phyloP scores from a whole-genome alignment of 2,113 vertebrate species.

The Collichthys lucidus region DNA sequence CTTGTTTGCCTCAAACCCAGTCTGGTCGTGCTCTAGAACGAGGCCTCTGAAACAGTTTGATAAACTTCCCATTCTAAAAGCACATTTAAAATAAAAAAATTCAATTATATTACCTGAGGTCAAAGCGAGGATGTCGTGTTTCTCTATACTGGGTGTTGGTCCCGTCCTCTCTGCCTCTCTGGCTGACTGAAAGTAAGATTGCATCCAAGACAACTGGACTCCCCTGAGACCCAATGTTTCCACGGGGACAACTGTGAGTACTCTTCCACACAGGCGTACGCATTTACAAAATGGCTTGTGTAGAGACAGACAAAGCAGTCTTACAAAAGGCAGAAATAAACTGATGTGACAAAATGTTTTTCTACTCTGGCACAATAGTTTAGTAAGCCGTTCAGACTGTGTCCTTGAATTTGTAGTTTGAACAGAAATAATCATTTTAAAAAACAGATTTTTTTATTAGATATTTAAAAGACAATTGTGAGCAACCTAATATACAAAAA shows the following conservation, averaged over 20 bases:
- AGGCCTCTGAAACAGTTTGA: not conserved
- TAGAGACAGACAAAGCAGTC: not conserved
- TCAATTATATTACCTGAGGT: conserved; percentile 58
- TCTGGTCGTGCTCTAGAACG: not conserved
- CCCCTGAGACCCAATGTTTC: conserved; percentile 59
- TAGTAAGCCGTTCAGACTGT: not conserved
- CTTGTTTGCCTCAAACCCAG: not conserved
- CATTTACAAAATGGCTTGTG: not conserved
- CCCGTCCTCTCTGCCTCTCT: conserved; percentile 54
- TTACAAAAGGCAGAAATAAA: not conserved
- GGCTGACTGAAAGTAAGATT: conserved; percentile 53
- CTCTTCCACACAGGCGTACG: conserved; percentile 5
- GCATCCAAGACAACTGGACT: conserved; percentile 82
- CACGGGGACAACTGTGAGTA: conserved; percentile 48
- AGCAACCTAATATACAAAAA: not conserved
- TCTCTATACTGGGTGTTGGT: conserved; percentile 55
- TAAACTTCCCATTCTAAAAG: not conserved
- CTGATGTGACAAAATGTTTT: not conserved
- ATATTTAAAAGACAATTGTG: not conserved
- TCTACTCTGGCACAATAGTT: not conserved
- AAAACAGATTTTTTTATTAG: not conserved
- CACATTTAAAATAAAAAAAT: not conserved
- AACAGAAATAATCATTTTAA: not conserved
- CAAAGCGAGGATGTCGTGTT: conserved; percentile 7
- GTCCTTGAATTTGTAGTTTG: not conserved